Conservation (phyloP, 2,113 vertebrate species). For the Nannobrachium achirus region DNA sequence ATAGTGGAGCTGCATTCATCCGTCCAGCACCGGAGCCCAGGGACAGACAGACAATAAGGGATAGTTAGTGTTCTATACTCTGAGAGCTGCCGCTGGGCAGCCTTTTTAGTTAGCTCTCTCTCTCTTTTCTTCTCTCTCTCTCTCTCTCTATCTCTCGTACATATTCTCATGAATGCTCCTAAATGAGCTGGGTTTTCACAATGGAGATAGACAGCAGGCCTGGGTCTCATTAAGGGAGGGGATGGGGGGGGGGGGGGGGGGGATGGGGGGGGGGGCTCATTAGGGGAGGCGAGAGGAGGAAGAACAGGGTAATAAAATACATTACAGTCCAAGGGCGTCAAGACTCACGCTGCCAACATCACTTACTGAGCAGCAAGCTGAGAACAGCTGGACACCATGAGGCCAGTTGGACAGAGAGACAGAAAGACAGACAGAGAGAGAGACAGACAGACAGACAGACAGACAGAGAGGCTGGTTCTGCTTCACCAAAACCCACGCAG, state of each 20-base stretch:
- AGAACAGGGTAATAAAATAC: constrained; percentile 44
- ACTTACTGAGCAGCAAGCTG: constrained; percentile 24
- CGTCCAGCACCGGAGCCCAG: no score
- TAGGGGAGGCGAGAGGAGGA: neutral
- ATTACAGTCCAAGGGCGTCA: constrained; percentile 28
- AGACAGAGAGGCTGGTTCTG: no score
- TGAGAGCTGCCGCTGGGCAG: no score
- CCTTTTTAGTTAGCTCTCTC: no score
- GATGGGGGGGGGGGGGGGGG: constrained; percentile 8
- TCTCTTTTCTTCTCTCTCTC: no score
- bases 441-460: constrained; percentile 31
- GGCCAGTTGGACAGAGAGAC: no score
- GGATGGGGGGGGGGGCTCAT: no score
- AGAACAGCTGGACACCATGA: constrained; percentile 7
- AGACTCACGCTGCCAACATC: constrained; percentile 27
- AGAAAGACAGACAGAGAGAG: constrained; percentile 21
- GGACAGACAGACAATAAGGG: no score
- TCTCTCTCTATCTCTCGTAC: no score
- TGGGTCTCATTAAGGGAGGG: constrained; percentile 41
- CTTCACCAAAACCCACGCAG: no score
- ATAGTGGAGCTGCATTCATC: no score
- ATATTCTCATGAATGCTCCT: neutral
- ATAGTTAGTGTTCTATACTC: no score
- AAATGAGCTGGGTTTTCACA: constrained; percentile 6
- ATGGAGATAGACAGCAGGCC: constrained; percentile 24